Base-by-base conservation (phyloP, 2,888 invertebrate species). In the Lottia gigantea region DNA sequence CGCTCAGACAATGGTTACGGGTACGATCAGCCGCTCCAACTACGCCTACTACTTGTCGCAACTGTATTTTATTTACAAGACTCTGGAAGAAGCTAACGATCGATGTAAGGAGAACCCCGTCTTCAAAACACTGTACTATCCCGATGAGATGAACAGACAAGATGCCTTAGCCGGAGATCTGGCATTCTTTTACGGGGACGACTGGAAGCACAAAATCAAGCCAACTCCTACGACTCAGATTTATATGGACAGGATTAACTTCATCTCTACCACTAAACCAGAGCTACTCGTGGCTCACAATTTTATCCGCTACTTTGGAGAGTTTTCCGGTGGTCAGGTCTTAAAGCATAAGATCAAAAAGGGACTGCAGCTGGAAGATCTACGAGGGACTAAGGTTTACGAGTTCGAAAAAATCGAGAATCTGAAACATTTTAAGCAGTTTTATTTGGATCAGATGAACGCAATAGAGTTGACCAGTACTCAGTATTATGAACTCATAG, bases 311-410 rank as follows among this genome's bases (percentile, higher is more conserved):
- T 82, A 80, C 62, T 63, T 82, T 19, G 82, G 79, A 6, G 71
- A 81, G 23, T 67, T 81, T 64, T 80, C 80, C 25, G 82, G 82
- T 16, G 82, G 82, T 7, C 76, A 76, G 68, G 77, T 79, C 25
- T 62, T 82, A 19, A 76, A 74, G 49, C 65, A 71, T 47, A 74
- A 75, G 61, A 55, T 76, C 26, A 26, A 19, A 46, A 64, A 70
- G 45, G 40, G 64, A 14, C 65, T 72, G 19, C n/a, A 67, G 25
- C 47, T 76, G 40, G 62, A 70, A 14, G 62, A 31, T 4, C 66
- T 62, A 16, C 63, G 68, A 40, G 76, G 76, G 14, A 25, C 71
- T n/a, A 16, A 23, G 6, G 74, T 76, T 69, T 76, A 71, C 55
- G 62, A 70, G 45, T 76, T 76, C 46, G 65, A 68, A 23, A 26